Evolutionary conservation across 1,140 invertebrate genomes (phyloP), one percentile per base, ranked within the genome.

Genomic region (Drosophila elegans): DNA sequence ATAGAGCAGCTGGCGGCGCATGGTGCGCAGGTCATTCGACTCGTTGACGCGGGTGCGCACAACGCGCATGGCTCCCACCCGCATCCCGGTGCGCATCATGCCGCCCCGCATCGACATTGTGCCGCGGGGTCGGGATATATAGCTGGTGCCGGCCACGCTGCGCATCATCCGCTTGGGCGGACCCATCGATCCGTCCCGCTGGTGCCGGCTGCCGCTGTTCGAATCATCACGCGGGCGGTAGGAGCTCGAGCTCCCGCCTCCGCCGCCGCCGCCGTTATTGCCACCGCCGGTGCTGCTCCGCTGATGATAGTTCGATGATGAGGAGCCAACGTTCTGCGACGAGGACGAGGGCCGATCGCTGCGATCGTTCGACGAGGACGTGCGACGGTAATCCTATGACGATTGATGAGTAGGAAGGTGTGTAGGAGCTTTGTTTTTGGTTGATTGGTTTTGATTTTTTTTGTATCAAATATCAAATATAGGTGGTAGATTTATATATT

Each of bases 311-410:
- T 80, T 85, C 32, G 85, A 89, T n/a, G 85, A 90, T 12, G 85
- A 85, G 34, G 84, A 88, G 49, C 80, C 84, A 53, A 89, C 69
- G 16, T 84, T 84, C 61, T 89, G 84, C 54, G 84, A 89, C 42
- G 83, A 88, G 56, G 83, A 88, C 67, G 84, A 80, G 67, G 83
- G 84, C 29, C 90, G 83, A 91, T 91, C 90, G 34, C 78, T 91
- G 53, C 83, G 90, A 80, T 88, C 83, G 55, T 83, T 90, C 49
- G 85, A 80, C 62, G 90, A 89, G 52, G 86, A 77, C 34, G 81
- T 91, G 39, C 91, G 90, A 78, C 91, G 84, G 71, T 92, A 92
- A 80, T 92, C 86, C 91, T 92, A 86, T 91, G 91, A 89, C 79
- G 86, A 89, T 89, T 90, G 74, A 83, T 91, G 90, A 91, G 74